Conservation (phyloP, 2,113 vertebrate genomes). For the Tautogolabrus adspersus region DNA sequence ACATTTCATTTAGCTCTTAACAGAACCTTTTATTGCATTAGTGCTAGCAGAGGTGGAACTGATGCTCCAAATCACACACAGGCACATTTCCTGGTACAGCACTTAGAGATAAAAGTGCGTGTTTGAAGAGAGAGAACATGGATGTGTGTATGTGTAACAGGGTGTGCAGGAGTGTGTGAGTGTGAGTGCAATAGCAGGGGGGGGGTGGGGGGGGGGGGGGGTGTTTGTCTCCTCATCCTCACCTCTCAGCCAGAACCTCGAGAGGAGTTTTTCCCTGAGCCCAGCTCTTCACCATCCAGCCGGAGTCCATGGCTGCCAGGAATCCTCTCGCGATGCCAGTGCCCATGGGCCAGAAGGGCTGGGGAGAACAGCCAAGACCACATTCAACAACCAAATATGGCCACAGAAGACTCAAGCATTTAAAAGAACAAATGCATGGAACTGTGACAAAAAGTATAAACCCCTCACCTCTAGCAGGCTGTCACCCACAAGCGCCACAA, state of each 20-base stretch:
- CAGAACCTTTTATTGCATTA: conserved; percentile 62
- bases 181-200: not conserved
- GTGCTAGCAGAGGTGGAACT: conserved; percentile 50
- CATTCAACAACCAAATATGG: conserved; percentile 63
- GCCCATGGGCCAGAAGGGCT: conserved; percentile 99
- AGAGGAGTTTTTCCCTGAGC: conserved; percentile 90
- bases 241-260: conserved; percentile 98
- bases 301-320: conserved; percentile 96
- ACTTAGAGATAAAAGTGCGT: conserved; percentile 75
- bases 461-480: conserved; percentile 93
- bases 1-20: conserved; percentile 56
- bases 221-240: conserved; percentile 69
- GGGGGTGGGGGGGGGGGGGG: not conserved
- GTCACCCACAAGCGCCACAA: conserved; percentile 95
- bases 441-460: not conserved
- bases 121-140: conserved; percentile 39
- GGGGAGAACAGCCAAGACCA: conserved; percentile 34
- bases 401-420: not conserved
- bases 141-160: not conserved
- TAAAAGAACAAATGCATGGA: not conserved
- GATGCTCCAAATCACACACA: conserved; percentile 52
- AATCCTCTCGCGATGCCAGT: conserved; percentile 98
- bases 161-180: too few relatives aligned
- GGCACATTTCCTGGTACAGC: conserved; percentile 66
- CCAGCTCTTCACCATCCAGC: conserved; percentile 98